These are phyloP conservation scores for Porites cylindrica DNA, from an alignment of 92 coral and sea anemone species.

Conservation along the genomic window DNA sequence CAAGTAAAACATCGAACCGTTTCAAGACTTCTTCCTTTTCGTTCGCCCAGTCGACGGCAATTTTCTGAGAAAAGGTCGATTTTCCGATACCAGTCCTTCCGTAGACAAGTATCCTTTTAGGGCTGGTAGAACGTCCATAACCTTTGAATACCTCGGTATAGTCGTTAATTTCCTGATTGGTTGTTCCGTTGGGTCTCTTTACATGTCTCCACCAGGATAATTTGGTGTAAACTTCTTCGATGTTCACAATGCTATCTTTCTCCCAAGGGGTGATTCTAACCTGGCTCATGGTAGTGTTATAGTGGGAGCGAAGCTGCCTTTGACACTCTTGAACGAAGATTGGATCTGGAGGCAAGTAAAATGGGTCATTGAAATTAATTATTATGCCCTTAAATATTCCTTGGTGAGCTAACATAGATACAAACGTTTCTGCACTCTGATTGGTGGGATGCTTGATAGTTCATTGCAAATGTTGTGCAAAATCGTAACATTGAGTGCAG, in stretches of 20 bases:
- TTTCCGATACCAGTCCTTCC: conserved; percentile 1
- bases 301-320: conserved; percentile 5
- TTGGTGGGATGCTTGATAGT: too few relatives aligned
- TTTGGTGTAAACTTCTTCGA: conserved; percentile 16
- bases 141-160: conserved; percentile 5
- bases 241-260: not conserved
- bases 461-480: too few relatives aligned
- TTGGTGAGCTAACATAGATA: too few relatives aligned
- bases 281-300: conserved; percentile 10
- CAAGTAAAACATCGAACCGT: not conserved
- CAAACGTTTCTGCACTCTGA: too few relatives aligned
- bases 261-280: conserved; percentile 21
- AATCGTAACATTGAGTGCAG: too few relatives aligned
- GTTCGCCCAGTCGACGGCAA: conserved; percentile 4
- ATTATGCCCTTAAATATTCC: too few relatives aligned
- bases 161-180: not conserved
- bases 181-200: not conserved
- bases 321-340: not conserved
- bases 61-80: not conserved
- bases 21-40: not conserved
- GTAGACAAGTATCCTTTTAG: not conserved
- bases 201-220: not conserved
- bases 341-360: not conserved
- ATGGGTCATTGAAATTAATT: too few relatives aligned
- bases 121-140: not conserved